Percentiles rank a stretch among this genome's conserved stretches.
These are phyloP conservation scores for Tapirus terrestris DNA, from an alignment of 2,113 vertebrate species.

Conservation along the genomic window DNA sequence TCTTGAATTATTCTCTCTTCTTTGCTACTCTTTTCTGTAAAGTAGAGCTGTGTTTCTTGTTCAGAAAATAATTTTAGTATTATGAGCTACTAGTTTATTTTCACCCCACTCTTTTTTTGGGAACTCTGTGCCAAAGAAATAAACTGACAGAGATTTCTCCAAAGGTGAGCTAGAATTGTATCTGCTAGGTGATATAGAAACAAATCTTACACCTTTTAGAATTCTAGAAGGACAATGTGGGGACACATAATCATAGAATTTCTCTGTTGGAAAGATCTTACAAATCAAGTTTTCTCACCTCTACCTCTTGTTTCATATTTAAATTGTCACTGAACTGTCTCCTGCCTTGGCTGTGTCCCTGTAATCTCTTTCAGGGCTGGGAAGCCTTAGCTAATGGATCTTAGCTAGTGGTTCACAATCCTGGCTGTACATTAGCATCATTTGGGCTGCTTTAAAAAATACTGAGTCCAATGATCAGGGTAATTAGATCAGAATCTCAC, in stretches of 20 bases:
- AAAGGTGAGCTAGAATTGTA: background rate
- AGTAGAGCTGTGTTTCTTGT: background rate
- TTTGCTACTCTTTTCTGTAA: background rate
- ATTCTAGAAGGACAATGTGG: background rate
- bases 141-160: background rate
- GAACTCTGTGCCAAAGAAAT: background rate
- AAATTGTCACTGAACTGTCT: background rate
- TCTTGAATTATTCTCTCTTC: background rate
- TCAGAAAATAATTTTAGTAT: background rate
- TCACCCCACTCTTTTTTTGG: background rate
- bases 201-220: background rate
- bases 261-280: background rate
- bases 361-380: background rate
- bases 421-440: background rate
- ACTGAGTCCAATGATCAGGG: background rate
- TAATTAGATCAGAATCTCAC: background rate
- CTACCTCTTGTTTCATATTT: slow-evolving; percentile 1
- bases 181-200: background rate
- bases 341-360: background rate
- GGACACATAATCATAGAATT: background rate
- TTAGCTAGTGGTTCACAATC: background rate
- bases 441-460: background rate
- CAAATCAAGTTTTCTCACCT: background rate
- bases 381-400: background rate
- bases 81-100: background rate